Evolutionary conservation across 2,888 invertebrate species (phyloP).

Genomic region (Silvanus unidentatus): DNA sequence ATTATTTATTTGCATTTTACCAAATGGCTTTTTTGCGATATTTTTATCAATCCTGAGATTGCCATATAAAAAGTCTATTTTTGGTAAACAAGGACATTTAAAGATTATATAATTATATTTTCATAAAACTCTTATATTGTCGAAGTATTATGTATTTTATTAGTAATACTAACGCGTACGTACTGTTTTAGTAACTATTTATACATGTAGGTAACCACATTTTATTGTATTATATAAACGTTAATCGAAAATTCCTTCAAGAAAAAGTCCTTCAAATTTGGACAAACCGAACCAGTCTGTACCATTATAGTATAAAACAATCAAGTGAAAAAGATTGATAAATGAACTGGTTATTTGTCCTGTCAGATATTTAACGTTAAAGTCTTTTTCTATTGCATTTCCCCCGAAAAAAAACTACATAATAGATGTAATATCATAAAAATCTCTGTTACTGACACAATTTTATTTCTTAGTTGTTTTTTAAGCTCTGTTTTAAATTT

Average conservation of each 20-base stretch:
- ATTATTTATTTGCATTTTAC: slow-evolving; percentile 18
- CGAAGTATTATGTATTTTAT: no score
- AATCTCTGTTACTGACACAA: slow-evolving; percentile 18
- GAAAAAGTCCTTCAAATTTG: slow-evolving; percentile 16
- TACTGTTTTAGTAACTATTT: background rate
- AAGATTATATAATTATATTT: slow-evolving; percentile 2
- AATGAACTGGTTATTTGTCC: slow-evolving; percentile 28
- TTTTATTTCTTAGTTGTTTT: slow-evolving; percentile 5
- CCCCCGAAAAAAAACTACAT: slow-evolving; percentile 17
- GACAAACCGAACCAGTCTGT: slow-evolving; percentile 24
- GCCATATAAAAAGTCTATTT: no score
- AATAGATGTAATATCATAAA: slow-evolving; percentile 23
- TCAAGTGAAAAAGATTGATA: slow-evolving; percentile 24
- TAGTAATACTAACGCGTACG: no score
- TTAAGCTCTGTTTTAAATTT: no score
- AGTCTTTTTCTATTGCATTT: background rate
- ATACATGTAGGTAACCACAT: background rate
- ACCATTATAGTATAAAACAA: slow-evolving; percentile 28
- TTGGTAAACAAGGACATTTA: background rate
- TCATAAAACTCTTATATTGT: slow-evolving; percentile 4
- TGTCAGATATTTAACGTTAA: slow-evolving; percentile 14
- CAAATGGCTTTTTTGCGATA: no score
- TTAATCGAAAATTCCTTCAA: slow-evolving; percentile 10
- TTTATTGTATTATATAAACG: slow-evolving; percentile 4
- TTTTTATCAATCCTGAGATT: no score